These are phyloP conservation scores for Hemicordylus capensis DNA, from an alignment of 2,113 vertebrate species.

Conservation along the genomic window DNA sequence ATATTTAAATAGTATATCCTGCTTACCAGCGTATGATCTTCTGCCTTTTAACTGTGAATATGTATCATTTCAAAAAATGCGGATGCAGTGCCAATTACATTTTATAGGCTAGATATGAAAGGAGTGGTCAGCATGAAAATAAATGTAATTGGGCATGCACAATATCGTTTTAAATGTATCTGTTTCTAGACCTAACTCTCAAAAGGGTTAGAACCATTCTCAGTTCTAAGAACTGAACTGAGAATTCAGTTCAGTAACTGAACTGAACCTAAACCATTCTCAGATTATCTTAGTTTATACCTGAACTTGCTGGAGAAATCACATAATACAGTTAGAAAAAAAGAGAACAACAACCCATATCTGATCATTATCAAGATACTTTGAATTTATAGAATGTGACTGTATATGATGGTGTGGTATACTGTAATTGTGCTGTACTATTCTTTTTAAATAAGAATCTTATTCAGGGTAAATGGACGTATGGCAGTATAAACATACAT, in stretches of 20 bases:
- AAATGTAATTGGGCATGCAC: neutral
- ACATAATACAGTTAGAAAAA: neutral
- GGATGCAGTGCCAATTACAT: neutral
- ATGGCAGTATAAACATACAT: neutral
- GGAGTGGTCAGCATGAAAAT: neutral
- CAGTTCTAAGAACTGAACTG: no score
- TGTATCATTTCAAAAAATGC: constrained; percentile 7
- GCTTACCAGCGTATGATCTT: neutral
- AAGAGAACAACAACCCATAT: neutral
- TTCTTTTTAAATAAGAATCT: neutral
- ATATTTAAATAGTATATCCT: constrained; percentile 5
- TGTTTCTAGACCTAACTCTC: neutral
- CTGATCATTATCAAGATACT: neutral
- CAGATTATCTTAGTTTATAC: neutral
- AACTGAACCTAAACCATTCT: no score
- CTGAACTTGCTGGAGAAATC: neutral
- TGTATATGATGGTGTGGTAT: neutral
- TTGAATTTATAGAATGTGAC: neutral
- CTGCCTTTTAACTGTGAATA: constrained; percentile 18
- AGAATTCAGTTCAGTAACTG: no score
- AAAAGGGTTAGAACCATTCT: neutral
- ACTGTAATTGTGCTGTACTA: no score
- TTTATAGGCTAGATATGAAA: neutral
- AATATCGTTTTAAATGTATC: neutral
- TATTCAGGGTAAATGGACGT: neutral